phyloP scores from a whole-genome alignment of 53 echinoderm and acorn worm species.

The Actinopyga echinites region DNA sequence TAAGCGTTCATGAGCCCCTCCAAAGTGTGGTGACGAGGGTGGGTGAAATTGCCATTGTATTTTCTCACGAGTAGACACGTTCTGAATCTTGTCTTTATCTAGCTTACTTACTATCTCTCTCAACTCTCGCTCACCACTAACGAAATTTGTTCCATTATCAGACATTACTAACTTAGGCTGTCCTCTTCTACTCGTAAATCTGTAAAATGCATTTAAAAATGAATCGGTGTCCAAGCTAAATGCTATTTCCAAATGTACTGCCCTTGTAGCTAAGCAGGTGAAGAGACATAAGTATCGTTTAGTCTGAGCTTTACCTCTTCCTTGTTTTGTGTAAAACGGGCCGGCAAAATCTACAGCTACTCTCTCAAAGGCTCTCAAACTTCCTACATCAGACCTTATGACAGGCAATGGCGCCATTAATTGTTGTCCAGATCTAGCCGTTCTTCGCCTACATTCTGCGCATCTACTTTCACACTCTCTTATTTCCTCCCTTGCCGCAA shows the following conservation, averaged over 20 bases:
- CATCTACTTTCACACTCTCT: conserved; percentile 39
- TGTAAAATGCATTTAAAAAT: conserved; percentile 37
- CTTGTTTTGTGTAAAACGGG: too few species aligned
- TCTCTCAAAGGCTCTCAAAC: too few species aligned
- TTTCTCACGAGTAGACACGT: background rate
- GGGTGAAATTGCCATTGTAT: too few species aligned
- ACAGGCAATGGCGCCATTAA: conserved; percentile 22
- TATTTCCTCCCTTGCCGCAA: conserved; percentile 24
- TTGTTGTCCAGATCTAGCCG: too few species aligned
- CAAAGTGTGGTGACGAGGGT: conserved; percentile 11
- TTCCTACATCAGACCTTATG: conserved; percentile 6
- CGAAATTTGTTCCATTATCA: conserved; percentile 40
- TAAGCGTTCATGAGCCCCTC: background rate
- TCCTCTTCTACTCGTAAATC: conserved; percentile 32
- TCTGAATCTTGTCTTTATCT: conserved; percentile 30
- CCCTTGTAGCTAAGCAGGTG: too few species aligned
- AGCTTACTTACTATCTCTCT: conserved; percentile 7
- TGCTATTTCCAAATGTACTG: too few species aligned
- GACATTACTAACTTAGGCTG: conserved; percentile 22
- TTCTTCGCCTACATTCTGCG: background rate
- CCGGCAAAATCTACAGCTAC: too few species aligned
- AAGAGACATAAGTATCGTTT: too few species aligned
- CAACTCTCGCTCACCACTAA: conserved; percentile 17
- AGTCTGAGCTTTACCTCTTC: too few species aligned
- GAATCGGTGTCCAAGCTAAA: too few species aligned